Evolutionary conservation across 2,888 invertebrate genomes (phyloP).

Genomic region (Drosophila prolongata): DNA sequence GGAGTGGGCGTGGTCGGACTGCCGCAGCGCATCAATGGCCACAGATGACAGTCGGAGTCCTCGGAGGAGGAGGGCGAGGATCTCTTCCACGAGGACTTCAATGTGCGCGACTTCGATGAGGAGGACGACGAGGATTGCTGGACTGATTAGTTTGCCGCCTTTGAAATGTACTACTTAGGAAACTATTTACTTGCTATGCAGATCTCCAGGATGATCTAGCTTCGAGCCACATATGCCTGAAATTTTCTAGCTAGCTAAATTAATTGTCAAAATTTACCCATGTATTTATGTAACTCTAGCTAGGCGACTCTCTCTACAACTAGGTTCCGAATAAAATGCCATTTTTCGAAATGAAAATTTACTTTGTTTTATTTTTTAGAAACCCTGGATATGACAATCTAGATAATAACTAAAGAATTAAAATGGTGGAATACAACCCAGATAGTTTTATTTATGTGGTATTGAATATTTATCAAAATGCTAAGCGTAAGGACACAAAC

Average conservation of each 20-base stretch:
- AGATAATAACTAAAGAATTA: too few relatives aligned
- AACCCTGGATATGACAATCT: too few relatives aligned
- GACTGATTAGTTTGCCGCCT: conserved; percentile 70
- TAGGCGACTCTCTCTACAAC: conserved; percentile 35
- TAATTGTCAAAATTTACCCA: conserved; percentile 35
- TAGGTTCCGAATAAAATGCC: conserved; percentile 31
- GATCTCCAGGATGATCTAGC: conserved; percentile 18
- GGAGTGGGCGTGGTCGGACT: conserved; percentile 77
- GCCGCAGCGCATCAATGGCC: conserved; percentile 73
- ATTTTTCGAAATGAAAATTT: conserved; percentile 11
- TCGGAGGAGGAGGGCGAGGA: conserved; percentile 84
- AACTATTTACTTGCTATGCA: conserved; percentile 26
- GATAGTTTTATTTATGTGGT: too few relatives aligned
- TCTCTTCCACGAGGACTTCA: conserved; percentile 83
- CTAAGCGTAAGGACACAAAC: too few relatives aligned
- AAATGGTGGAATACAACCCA: too few relatives aligned
- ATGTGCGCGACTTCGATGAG: conserved; percentile 80
- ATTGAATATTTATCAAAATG: too few relatives aligned
- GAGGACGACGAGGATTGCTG: conserved; percentile 77
- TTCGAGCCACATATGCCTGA: conserved; percentile 39
- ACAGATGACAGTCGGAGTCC: conserved; percentile 85
- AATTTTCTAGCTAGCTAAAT: conserved; percentile 47
- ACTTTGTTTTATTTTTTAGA: too few relatives aligned
- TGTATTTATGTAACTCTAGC: conserved; percentile 34
- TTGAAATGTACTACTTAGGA: not conserved